Conservation (phyloP, 2,113 vertebrate species). For the Galbula dea region DNA sequence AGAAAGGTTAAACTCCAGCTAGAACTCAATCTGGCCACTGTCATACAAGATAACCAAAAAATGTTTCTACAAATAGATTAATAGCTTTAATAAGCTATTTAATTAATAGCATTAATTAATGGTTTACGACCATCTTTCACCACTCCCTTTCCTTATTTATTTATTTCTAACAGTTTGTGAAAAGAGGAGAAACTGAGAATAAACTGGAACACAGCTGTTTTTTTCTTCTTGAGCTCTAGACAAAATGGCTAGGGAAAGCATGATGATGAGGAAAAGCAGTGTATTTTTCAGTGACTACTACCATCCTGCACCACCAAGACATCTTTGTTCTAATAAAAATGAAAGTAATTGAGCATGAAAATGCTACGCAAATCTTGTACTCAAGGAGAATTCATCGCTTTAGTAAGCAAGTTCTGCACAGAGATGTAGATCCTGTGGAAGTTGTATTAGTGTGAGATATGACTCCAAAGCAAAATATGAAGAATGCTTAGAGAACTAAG, state of each 20-base stretch:
- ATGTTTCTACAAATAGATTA: no score
- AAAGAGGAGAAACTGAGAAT: background rate
- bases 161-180: background rate
- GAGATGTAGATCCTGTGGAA: background rate
- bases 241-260: background rate
- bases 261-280: background rate
- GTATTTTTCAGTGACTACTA: background rate
- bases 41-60: no score
- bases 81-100: no score
- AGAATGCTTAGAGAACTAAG: background rate
- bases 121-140: background rate
- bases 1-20: no score
- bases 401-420: background rate
- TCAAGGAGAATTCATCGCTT: constrained; percentile 12
- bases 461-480: background rate
- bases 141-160: background rate
- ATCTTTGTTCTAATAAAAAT: constrained; percentile 26
- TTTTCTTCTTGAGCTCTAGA: background rate
- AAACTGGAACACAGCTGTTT: background rate
- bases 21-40: no score
- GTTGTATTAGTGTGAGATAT: background rate
- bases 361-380: background rate
- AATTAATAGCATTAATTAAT: no score
- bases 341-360: constrained; percentile 43
- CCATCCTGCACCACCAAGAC: background rate